Evolutionary conservation across 2,113 vertebrate species (phyloP), one percentile per base, ranked within the genome.

Genomic region (Tragelaphus scriptus): DNA sequence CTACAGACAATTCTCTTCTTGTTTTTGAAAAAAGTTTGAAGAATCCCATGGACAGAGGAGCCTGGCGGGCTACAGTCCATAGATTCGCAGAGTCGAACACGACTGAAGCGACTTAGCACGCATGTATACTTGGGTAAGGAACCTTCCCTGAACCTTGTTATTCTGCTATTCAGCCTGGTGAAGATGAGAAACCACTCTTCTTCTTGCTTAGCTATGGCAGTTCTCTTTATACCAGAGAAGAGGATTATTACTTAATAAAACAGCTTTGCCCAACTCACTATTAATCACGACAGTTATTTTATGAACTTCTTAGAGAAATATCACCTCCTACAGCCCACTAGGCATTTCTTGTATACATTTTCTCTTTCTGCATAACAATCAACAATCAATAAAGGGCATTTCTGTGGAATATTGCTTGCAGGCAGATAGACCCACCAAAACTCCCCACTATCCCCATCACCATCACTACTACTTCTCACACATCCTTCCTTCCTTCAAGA

Each of bases 1-100:
- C 94, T 97, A 87, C 85, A 95, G 96, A 97, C 97, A 98, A 95
- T 97, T 95, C 91, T 97, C 96, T 95, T 93, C 77, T 91, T 96
- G 90, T 96, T 97, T 97, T 97, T 71, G n/a, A 96, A 90, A 96
- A 97, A 93, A 91, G 92, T 95, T 26, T 44, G 40, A 26, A 77
- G 40, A 77, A 77, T 77, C 71, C 71, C 40, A 77, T 77, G 71
- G 23, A 77, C 71, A 44, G 40, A 77, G 71, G 5, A 77, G 71
- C 23, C 71, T 44, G 71, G 71, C 1, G 0, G 71, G 23, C 23
- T 77, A 44, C 23, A 77, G 40, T 77, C 36, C 36, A 75, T 44
- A 25, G 36, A 7, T 13, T 44, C 1, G 0, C 23, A 77, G 40
- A 77, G 23, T 77, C 1, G 0, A 26, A 77, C 71, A 77, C 1